Evolutionary conservation across 2,797 vertebrate genomes (phyloP), one percentile per base, ranked within the genome.

Genomic region (Decapterus maruadsi): DNA sequence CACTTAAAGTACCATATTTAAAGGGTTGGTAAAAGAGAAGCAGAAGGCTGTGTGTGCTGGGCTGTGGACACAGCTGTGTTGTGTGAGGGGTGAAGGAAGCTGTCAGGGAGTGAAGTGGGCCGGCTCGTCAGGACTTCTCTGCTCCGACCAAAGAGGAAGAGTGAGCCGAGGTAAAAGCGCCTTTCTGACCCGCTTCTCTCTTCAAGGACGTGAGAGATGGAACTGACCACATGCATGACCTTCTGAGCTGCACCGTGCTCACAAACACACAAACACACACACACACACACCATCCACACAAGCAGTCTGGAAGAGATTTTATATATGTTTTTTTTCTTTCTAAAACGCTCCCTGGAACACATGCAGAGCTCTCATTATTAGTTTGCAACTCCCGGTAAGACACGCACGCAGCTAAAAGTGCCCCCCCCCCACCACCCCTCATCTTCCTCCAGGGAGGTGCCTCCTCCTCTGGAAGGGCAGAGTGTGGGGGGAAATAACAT

Each of bases 401-500:
- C 36, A 70, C 68, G 70, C 61, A 72, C 34, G 26, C 54, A 63
- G 46, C 78, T 69, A 57, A 80, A 82, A 68, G 42, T 71, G 78
- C 75, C 57, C 54, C 59, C 63, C 36, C 57, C 54, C 59, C 63
- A 36, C 26, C 26, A 36, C 53, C 68, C 70, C 14, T 51, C 31
- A 45, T 72, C 68, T 42, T 71, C 71, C 84, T 87, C 22, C 0
- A 43, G 72, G 79, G 86, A 88, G 66, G 63, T 46, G 73, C 71
- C 83, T 81, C 67, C 68, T 76, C 73, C 67, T 83, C 81, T 83
- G 65, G 62, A 22, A 77, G 83, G 82, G 78, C 60, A 81, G 82
- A 82, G 66, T 85, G 82, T 81, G 86, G 75, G 84, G 86, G 90
- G 26, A 97, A 96, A 96, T 96, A 96, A 97, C 96, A 96, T 94